Evolutionary conservation across 1,140 invertebrate genomes (phyloP).

Genomic region (Yoshiicerus persimilis): DNA sequence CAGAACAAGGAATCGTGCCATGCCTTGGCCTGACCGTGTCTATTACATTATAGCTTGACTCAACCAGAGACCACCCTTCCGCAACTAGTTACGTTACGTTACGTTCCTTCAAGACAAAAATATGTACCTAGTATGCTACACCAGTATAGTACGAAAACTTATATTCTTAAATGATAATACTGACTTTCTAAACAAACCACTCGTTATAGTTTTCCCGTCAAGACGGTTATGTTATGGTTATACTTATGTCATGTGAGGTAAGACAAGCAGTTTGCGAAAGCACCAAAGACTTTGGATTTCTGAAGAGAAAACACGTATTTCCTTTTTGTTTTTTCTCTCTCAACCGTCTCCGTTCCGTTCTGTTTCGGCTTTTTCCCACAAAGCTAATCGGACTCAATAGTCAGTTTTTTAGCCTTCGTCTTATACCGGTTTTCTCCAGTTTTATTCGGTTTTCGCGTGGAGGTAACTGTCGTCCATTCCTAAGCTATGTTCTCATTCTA

Average conservation of each 20-base stretch:
- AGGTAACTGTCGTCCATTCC: neutral
- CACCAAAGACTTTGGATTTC: neutral
- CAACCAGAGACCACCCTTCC: neutral
- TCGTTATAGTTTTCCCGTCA: neutral
- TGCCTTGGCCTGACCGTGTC: neutral
- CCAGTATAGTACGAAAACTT: too few relatives aligned
- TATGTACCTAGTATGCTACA: neutral
- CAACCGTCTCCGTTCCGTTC: slow-evolving; percentile 15
- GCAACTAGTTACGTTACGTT: neutral
- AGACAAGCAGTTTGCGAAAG: neutral
- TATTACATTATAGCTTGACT: neutral
- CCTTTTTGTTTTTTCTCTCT: slow-evolving; percentile 20
- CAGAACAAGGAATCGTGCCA: neutral
- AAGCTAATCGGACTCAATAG: neutral
- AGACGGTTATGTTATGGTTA: neutral
- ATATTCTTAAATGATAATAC: neutral
- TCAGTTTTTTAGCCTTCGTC: neutral
- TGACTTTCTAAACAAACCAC: neutral
- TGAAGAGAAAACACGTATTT: neutral
- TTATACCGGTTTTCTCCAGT: neutral
- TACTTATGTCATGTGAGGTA: neutral
- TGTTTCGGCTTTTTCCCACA: neutral
- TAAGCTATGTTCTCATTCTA: neutral
- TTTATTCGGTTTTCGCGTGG: neutral
- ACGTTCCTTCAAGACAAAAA: neutral